Conservation (phyloP, 2,113 vertebrate genomes). For the Pyrgilauda ruficollis region DNA sequence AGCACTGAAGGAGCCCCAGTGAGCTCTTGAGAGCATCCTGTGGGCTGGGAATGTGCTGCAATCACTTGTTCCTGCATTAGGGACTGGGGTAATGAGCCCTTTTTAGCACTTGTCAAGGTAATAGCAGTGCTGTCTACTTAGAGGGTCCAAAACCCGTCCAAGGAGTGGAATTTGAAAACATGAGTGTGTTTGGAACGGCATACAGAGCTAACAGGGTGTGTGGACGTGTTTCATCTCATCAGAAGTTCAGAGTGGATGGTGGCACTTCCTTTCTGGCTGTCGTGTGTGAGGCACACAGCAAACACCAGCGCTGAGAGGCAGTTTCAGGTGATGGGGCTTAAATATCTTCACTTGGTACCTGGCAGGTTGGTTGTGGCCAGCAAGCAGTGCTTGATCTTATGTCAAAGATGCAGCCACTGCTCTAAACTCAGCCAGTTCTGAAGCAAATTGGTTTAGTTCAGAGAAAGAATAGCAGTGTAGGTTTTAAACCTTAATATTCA, state of each 20-base stretch:
- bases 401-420: background rate
- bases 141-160: background rate
- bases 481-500: background rate
- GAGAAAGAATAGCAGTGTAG: background rate
- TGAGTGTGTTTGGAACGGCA: background rate
- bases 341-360: fast-evolving
- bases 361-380: background rate
- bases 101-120: background rate
- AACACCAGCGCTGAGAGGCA: fast-evolving
- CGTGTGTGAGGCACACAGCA: background rate
- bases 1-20: background rate
- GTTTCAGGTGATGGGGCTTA: background rate
- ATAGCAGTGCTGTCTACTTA: background rate
- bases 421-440: background rate
- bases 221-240: background rate
- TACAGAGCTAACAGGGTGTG: background rate
- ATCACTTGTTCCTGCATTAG: background rate
- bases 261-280: background rate
- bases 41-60: background rate
- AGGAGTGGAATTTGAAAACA: background rate
- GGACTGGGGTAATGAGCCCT: background rate
- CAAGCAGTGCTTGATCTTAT: background rate
- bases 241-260: fast-evolving
- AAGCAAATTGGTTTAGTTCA: background rate
- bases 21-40: background rate